phyloP scores from a whole-genome alignment of 2,797 vertebrate species.

The Helarctos malayanus region DNA sequence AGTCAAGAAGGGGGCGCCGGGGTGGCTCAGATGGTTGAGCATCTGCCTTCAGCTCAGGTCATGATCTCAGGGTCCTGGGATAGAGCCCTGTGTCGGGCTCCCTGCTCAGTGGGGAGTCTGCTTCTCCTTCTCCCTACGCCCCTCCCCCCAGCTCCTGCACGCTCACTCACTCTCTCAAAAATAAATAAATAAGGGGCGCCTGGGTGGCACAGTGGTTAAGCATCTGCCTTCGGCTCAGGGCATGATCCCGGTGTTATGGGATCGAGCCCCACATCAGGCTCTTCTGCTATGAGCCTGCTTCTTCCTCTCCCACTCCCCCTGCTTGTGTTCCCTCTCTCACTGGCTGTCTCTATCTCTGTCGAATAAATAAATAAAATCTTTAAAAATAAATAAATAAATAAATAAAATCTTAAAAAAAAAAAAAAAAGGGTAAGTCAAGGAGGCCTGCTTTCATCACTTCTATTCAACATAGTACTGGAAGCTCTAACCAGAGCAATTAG shows the following conservation, averaged over 20 bases:
- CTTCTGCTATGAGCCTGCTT: too few relatives aligned
- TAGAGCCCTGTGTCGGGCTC: rapidly evolving
- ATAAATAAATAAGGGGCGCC: neutral
- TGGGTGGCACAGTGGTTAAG: too few relatives aligned
- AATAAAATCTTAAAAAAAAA: neutral
- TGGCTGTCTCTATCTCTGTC: too few relatives aligned
- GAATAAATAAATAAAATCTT: too few relatives aligned
- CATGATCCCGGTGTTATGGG: too few relatives aligned
- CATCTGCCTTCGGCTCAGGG: too few relatives aligned
- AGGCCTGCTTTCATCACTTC: too few relatives aligned
- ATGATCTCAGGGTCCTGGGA: neutral
- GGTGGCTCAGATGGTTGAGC: neutral
- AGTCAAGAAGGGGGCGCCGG: neutral
- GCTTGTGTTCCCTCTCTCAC: too few relatives aligned
- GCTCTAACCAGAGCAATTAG: neutral
- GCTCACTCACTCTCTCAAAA: neutral
- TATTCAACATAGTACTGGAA: neutral
- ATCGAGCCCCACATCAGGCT: too few relatives aligned
- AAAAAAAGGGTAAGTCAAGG: neutral
- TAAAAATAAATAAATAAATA: too few relatives aligned
- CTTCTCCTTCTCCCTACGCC: neutral
- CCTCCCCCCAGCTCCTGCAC: too few relatives aligned
- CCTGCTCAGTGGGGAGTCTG: neutral
- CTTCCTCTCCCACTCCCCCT: too few relatives aligned
- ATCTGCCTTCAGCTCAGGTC: neutral